Evolutionary conservation across 2,797 vertebrate species (phyloP), one percentile per base, ranked within the genome.

Genomic region (Sebastes oblongus): DNA sequence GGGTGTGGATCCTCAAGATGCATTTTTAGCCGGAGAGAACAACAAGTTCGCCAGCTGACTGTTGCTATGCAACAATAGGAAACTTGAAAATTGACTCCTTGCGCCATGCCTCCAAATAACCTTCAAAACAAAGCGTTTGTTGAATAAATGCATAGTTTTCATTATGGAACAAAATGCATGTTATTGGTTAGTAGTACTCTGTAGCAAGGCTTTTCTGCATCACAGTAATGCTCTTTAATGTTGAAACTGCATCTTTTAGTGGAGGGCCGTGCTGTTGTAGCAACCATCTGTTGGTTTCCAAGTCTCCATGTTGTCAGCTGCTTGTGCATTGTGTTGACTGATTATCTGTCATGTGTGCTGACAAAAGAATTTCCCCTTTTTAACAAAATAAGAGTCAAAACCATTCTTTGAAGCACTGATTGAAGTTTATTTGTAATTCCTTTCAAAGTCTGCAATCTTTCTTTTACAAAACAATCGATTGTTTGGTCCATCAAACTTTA

Each of bases 21-120:
- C 86, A 77, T 82, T 87, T 90, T 85, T 81, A 90, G 84, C 82
- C 56, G 46, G 18, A 36, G 2, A 82, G 72, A 78, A 82, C 70
- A 79, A 73, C 67, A 81, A 72, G 66, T 85, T 70, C 60, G 72
- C 69, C 86, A 67, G 77, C 83, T 81, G 84, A 76, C 78, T 86
- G 91, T 92, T 92, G 90, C 89, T 88, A 91, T 87, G 90, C 88
- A 89, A 91, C 91, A 75, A 69, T 27, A 50, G 20, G 66, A 77
- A 89, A 86, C 77, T 87, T 27, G n/a, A 77, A 89, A 86, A 77
- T 87, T 27, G n/a, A 77, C 55, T 83, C 55, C 29, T 66, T 70
- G 12, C 52, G 66, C 59, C 34, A 5, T 84, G 77, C 56, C 71
- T 89, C 30, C 80, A 85, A 90, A 84, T 85, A 90, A 77, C 73